Evolutionary conservation across 2,113 vertebrate species (phyloP), one percentile per base, ranked within the genome.

Genomic region (Xyliphius kryptos): DNA sequence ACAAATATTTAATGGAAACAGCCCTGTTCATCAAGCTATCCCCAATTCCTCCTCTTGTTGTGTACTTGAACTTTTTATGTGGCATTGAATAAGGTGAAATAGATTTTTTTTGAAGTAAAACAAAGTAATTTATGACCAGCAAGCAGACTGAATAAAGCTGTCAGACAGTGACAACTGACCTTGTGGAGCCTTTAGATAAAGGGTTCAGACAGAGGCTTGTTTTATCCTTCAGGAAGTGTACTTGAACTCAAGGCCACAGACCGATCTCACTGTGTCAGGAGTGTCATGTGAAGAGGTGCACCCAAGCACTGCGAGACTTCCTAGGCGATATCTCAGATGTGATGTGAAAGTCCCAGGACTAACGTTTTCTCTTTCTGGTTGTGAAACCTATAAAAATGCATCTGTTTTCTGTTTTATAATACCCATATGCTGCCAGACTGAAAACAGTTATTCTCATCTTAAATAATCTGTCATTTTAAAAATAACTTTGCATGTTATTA

Each of bases 141-240:
- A 70, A 70, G 46, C 71, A 67, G 44, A 52, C 51, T 64, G 66
- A 83, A 83, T 86, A 83, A 89, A 87, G 79, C 83, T 81, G 77
- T 86, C 84, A 82, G 70, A 67, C 44, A 76, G 32, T 80, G 81
- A 84, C 77, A 81, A 78, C 69, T 85, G 81, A 85, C 77, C 87
- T 77, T 76, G 75, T 22, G 67, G 68, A 74, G 68, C 76, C 71
- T 71, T 72, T 71, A 79, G 80, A 80, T n/a, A n/a, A n/a, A n/a
- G n/a, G n/a, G n/a, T 77, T 75, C 65, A 76, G 61, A 61, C 69
- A 61, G 10, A 61, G 73, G 64, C 65, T 62, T 61, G n/a, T 63
- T 77, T 78, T 50, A 78, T 73, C 71, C 69, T 76, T 55, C 37
- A 62, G 55, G 26, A 67, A 70, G 55, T 14, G 19, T 19, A 61